Conservation (phyloP, 2,797 vertebrate species). For the Pagetopsis macropterus region DNA sequence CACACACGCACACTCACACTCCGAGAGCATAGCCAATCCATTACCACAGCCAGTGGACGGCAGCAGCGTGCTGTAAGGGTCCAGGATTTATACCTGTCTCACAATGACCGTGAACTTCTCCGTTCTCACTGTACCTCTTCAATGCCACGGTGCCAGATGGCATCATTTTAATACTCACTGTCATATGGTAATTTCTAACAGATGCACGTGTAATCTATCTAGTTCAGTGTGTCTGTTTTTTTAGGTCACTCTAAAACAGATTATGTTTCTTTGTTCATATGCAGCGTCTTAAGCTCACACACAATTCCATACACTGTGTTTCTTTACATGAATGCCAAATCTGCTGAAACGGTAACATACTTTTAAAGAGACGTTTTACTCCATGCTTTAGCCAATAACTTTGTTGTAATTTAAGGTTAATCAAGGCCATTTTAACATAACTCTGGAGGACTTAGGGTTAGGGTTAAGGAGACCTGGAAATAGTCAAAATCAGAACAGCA, state of each 20-base stretch:
- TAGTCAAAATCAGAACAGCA: background rate
- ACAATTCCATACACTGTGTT: background rate
- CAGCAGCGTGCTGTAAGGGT: slow-evolving; percentile 57
- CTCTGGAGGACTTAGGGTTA: background rate
- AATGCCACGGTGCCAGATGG: slow-evolving; percentile 71
- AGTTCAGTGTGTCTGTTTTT: slow-evolving; percentile 74
- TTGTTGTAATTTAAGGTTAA: background rate
- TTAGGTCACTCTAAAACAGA: slow-evolving; percentile 67
- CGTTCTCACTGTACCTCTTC: slow-evolving; percentile 70
- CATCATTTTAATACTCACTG: slow-evolving; percentile 70
- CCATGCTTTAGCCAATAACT: background rate
- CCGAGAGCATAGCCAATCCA: slow-evolving; percentile 78
- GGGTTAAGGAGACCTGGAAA: background rate
- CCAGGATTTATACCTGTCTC: slow-evolving; percentile 76
- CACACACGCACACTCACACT: slow-evolving; percentile 25
- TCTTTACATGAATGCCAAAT: slow-evolving; percentile 10
- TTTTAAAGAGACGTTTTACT: background rate
- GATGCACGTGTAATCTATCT: slow-evolving; percentile 74
- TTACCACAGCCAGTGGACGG: slow-evolving; percentile 70
- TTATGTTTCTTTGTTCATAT: slow-evolving; percentile 64
- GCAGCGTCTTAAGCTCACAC: slow-evolving; percentile 10
- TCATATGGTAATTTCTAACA: slow-evolving; percentile 78
- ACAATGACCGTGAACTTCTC: slow-evolving; percentile 68
- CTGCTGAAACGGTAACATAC: background rate
- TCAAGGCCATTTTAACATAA: background rate